Evolutionary conservation across 2,888 invertebrate genomes (phyloP).

Genomic region (Drosophila pseudotakahashii): DNA sequence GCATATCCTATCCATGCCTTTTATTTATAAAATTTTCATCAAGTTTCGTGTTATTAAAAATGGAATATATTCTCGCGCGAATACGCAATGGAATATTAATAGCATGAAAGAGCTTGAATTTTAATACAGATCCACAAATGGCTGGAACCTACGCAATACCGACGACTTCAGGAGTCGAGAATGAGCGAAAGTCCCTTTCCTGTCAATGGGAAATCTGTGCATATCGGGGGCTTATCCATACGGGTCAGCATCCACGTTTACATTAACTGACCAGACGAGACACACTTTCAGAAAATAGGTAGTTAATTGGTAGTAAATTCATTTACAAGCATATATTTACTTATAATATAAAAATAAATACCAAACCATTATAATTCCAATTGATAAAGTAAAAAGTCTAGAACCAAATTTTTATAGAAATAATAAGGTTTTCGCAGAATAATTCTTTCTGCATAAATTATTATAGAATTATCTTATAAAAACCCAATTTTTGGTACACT

Average conservation of each 20-base stretch:
- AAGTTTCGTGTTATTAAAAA: conserved; percentile 73
- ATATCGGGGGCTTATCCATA: conserved; percentile 13
- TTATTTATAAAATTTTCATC: conserved; percentile 72
- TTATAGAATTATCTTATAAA: no score
- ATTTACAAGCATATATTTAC: no score
- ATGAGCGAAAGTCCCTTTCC: conserved; percentile 16
- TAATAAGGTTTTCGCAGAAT: no score
- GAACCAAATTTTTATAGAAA: no score
- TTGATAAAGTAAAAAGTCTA: no score
- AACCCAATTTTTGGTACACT: no score
- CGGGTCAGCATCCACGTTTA: conserved; percentile 20
- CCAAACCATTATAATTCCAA: no score
- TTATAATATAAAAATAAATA: no score
- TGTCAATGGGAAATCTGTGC: conserved; percentile 32
- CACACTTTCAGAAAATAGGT: background rate
- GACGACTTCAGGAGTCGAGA: background rate
- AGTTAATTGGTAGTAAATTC: no score
- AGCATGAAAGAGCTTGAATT: conserved; percentile 54
- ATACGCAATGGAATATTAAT: conserved; percentile 73
- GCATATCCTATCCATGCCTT: conserved; percentile 36
- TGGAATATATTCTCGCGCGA: conserved; percentile 69
- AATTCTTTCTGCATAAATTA: no score
- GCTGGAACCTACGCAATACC: background rate
- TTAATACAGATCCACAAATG: conserved; percentile 29
- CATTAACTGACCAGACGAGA: background rate